Percentiles rank a stretch among this genome's conserved stretches.
Evolutionary conservation across 2,888 invertebrate genomes (phyloP).

Genomic region (Morpho deidamia): DNA sequence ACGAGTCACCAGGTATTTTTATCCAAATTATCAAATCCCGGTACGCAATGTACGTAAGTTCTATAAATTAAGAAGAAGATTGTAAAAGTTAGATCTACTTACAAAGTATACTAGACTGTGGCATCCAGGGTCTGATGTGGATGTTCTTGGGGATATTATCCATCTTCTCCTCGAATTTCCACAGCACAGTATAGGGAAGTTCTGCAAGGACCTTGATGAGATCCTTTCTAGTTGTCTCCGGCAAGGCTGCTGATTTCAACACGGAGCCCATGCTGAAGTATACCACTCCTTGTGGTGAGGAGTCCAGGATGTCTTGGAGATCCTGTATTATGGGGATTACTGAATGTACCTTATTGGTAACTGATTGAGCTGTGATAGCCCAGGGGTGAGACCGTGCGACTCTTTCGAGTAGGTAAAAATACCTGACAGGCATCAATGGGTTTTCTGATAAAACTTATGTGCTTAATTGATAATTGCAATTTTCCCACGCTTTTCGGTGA

Average conservation of each 20-base stretch:
- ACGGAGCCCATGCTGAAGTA: slow-evolving; percentile 64
- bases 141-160: slow-evolving; percentile 57
- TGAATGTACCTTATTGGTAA: background rate
- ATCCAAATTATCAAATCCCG: no score
- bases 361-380: background rate
- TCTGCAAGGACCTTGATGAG: slow-evolving; percentile 38
- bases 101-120: slow-evolving; percentile 74
- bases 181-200: slow-evolving; percentile 58
- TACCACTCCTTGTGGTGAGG: slow-evolving; percentile 44
- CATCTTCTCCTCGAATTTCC: slow-evolving; percentile 68
- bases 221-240: slow-evolving; percentile 30
- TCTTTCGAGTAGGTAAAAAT: no score
- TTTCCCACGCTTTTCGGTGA: no score
- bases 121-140: slow-evolving; percentile 66
- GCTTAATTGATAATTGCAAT: no score
- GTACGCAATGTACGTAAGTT: no score
- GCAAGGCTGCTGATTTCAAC: slow-evolving; percentile 35
- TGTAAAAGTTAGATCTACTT: slow-evolving; percentile 2
- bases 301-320: slow-evolving; percentile 47
- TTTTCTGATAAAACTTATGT: no score
- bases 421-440: no score
- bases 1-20: no score
- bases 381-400: no score
- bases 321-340: slow-evolving; percentile 35
- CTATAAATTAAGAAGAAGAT: no score